Conservation (phyloP, 2,888 invertebrate genomes). For the Hartigia nigra region DNA sequence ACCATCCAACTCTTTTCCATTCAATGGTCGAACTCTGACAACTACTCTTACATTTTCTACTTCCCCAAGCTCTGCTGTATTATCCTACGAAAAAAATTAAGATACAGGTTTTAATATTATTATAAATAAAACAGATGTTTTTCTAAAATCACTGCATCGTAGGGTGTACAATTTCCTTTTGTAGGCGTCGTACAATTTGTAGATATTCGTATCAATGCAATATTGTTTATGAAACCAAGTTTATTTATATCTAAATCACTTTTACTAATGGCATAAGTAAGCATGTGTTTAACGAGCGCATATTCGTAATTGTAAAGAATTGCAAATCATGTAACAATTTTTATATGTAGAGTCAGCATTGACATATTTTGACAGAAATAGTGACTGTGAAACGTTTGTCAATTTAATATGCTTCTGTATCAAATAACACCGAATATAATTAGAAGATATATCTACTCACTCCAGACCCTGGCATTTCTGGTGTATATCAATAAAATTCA, state of each 20-base stretch:
- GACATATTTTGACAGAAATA: neutral
- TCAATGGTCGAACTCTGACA: conserved; percentile 93
- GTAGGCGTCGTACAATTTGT: neutral
- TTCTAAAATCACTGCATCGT: neutral
- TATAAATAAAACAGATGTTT: neutral
- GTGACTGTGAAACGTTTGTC: neutral
- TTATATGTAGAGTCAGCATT: neutral
- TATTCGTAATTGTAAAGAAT: neutral
- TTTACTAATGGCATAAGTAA: neutral
- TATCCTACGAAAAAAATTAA: conserved; percentile 63
- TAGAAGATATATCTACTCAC: conserved; percentile 38
- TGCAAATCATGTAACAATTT: neutral
- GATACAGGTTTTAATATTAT: neutral
- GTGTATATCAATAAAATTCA: conserved; percentile 4
- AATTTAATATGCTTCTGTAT: neutral
- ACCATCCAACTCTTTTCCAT: conserved; percentile 82
- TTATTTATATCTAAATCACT: neutral
- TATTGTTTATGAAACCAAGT: neutral
- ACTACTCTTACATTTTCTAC: conserved; percentile 97
- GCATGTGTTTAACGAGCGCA: neutral
- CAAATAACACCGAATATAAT: neutral
- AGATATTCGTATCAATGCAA: neutral
- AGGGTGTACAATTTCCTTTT: neutral
- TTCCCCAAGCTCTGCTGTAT: conserved; percentile 70
- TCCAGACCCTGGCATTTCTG: conserved; percentile 47